Percentiles rank a stretch among this genome's conserved stretches.
Evolutionary conservation across 2,113 vertebrate species (phyloP).

Genomic region (Tragelaphus strepsiceros): DNA sequence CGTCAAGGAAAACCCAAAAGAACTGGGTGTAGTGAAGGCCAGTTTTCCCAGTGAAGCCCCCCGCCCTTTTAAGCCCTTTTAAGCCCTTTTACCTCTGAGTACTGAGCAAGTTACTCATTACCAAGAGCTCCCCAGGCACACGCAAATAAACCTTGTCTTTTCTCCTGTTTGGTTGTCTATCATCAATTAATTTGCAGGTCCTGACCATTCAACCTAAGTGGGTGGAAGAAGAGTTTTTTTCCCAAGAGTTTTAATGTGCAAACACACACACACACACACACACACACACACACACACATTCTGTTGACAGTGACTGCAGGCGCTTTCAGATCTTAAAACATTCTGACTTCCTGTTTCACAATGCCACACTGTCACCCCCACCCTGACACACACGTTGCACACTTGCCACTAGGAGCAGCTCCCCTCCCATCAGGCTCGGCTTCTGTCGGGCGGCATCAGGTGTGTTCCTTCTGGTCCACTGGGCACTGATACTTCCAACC

Average conservation of each 20-base stretch:
- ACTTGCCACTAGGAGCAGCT: fast-evolving
- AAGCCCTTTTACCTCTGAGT: neutral
- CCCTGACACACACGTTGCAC: neutral
- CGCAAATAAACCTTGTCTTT: neutral
- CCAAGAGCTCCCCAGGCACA: neutral
- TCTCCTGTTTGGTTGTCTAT: neutral
- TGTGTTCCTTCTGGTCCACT: neutral
- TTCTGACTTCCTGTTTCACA: neutral
- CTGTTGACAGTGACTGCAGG: neutral
- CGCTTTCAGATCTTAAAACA: neutral
- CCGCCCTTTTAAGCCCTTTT: neutral
- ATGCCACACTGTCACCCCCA: too few relatives aligned
- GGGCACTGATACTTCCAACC: neutral
- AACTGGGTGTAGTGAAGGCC: neutral
- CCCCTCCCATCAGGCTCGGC: neutral
- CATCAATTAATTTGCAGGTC: neutral
- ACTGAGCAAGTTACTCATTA: neutral
- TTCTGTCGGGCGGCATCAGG: fast-evolving
- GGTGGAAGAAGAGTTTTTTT: neutral
- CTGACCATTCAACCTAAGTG: neutral
- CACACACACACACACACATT: neutral
- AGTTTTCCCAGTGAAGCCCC: neutral
- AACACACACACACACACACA: neutral
- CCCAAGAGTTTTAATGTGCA: neutral
- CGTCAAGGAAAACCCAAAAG: neutral